Conservation (phyloP, 2,113 vertebrate species). For the Leucoraja erinaceus region DNA sequence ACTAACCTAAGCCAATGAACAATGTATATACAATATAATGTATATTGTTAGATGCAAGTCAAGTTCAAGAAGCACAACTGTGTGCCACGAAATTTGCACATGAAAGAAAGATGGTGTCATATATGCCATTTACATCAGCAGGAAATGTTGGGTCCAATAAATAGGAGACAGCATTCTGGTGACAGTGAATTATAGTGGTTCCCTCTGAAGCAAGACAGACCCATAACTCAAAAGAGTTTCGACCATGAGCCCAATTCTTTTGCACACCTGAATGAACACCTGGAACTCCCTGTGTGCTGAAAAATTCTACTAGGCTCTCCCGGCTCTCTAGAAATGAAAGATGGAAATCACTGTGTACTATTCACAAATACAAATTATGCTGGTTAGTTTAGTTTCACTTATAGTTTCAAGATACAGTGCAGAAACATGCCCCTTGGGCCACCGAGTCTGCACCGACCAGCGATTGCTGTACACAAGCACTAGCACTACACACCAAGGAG, state of each 20-base stretch:
- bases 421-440: too few species aligned
- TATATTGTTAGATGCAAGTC: not conserved
- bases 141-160: not conserved
- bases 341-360: not conserved
- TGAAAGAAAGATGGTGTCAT: not conserved
- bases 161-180: not conserved
- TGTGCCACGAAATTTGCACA: not conserved
- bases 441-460: too few species aligned
- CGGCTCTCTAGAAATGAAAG: not conserved
- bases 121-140: not conserved
- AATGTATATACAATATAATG: too few species aligned
- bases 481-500: too few species aligned
- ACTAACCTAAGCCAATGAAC: not conserved
- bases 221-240: constrained; percentile 9
- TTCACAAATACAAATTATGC: not conserved
- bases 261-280: not conserved
- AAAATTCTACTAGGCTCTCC: not conserved
- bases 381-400: too few species aligned
- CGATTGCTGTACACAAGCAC: too few species aligned
- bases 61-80: not conserved
- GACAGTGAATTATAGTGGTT: constrained; percentile 1
- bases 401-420: too few species aligned
- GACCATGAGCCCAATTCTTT: not conserved
- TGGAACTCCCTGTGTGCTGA: not conserved
- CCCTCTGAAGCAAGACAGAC: not conserved